Evolutionary conservation across 1,140 invertebrate species (phyloP).

Genomic region (Pristionchus pacificus): DNA sequence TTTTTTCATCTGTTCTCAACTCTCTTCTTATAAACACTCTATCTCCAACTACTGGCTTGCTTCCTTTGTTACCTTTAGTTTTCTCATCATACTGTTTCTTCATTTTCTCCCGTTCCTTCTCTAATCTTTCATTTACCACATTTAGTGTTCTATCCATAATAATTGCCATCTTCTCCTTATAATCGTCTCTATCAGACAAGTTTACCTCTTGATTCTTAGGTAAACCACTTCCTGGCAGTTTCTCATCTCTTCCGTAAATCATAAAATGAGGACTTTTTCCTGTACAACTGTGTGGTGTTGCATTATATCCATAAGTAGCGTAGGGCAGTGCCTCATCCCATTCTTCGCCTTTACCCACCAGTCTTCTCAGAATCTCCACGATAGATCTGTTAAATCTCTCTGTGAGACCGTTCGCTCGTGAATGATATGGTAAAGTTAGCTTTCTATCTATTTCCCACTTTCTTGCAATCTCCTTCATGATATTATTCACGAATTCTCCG

Average conservation of each 20-base stretch:
- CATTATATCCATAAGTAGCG: constrained; percentile 6
- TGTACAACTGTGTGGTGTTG: background rate
- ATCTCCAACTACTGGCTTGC: too few species aligned
- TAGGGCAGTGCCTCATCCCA: constrained; percentile 12
- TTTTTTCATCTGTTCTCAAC: too few species aligned
- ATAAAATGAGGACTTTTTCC: constrained; percentile 1
- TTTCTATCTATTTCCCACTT: constrained; percentile 1
- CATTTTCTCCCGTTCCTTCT: too few species aligned
- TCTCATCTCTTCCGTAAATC: constrained; percentile 5
- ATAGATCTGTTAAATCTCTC: constrained; percentile 19
- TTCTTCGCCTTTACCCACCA: background rate
- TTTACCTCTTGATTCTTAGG: too few species aligned
- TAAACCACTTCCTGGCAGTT: too few species aligned
- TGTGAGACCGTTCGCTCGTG: constrained; percentile 12
- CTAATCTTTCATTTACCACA: too few species aligned
- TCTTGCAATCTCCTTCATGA: background rate
- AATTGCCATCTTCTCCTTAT: too few species aligned
- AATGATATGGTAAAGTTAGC: constrained; percentile 12
- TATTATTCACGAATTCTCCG: constrained; percentile 8
- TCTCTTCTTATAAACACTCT: too few species aligned
- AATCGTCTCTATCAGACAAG: too few species aligned
- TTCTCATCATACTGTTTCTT: too few species aligned
- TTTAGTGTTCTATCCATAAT: too few species aligned
- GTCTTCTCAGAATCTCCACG: constrained; percentile 1
- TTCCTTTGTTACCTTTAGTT: too few species aligned